phyloP scores from a whole-genome alignment of 1,140 invertebrate genomes.

The Aporrectodea caliginosa region DNA sequence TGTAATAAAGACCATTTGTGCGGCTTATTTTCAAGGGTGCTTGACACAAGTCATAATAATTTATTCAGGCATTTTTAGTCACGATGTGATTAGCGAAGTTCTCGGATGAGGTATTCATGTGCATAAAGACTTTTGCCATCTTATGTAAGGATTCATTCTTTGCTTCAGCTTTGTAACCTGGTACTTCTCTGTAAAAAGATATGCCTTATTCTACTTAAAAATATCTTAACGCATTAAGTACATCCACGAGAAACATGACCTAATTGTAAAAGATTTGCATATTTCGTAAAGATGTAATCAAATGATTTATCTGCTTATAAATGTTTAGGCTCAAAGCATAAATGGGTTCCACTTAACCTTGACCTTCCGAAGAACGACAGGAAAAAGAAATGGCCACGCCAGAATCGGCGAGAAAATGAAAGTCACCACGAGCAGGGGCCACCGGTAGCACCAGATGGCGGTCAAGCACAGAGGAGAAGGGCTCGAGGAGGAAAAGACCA shows the following conservation, averaged over 20 bases:
- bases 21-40: too few relatives aligned
- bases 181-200: neutral
- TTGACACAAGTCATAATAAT: too few relatives aligned
- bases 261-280: too few relatives aligned
- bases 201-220: too few relatives aligned
- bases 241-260: too few relatives aligned
- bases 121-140: too few relatives aligned
- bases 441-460: neutral
- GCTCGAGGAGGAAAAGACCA: conserved; percentile 41
- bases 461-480: neutral
- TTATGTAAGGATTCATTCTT: too few relatives aligned
- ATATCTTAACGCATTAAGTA: neutral
- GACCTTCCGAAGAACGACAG: conserved; percentile 60
- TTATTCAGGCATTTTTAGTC: too few relatives aligned
- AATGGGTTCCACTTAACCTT: conserved; percentile 73
- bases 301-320: neutral
- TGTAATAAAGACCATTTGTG: too few relatives aligned
- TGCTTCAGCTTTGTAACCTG: neutral
- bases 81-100: too few relatives aligned
- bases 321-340: conserved; percentile 63
- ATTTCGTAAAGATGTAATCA: too few relatives aligned
- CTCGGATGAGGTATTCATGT: too few relatives aligned
- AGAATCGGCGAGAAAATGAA: conserved; percentile 40
- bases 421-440: neutral
- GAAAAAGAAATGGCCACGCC: neutral